Base-by-base conservation (phyloP, 2,797 vertebrate species). In the Galaxias olidus region DNA sequence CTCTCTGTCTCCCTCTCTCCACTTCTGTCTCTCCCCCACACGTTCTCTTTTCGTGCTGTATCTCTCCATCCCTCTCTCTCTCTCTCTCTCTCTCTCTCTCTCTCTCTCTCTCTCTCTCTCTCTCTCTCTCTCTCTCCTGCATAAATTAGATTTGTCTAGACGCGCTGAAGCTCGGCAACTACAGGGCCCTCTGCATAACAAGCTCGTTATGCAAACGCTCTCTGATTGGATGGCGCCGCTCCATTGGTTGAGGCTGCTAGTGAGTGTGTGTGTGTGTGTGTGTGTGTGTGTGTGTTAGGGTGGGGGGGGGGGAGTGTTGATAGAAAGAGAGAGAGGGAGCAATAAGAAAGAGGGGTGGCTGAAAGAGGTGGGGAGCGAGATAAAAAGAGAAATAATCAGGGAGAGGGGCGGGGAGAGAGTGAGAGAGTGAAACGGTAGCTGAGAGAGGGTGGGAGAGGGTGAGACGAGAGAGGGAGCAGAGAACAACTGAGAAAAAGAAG, bases 91-190 rank as follows among this genome's bases (percentile, higher is more conserved):
- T 64, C 10, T 20, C 71, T 20, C 43, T 13, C 60, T 61, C 73
- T 53, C 62, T 50, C 55, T 51, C 53, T 54, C 69, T 61, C 56
- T 63, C 71, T 69, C 65, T 47, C 46, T 62, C 61, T 20, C 64
- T 68, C 61, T 73, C 46, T 57, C 61, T 65, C 48, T 65, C 70
- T 73, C 81, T 78, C 78, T 78, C 83, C 83, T 91, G 87, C 90
- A 87, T 90, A 91, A 92, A 90, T 88, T 89, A 91, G 89, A 90
- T 90, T 92, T 90, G 91, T 93, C 91, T 93, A 93, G 92, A 93
- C 91, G 82, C 82, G 78, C 77, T 77, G 81, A 79, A 75, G 86
- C 89, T 86, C 88, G 85, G 88, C 91, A 89, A 89, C 84, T 86
- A 88, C 85, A 83, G 88, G 88, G 30, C 30, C 86, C 87, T 86